phyloP scores from a whole-genome alignment of 2,888 invertebrate genomes.

The Augiades crinisus region DNA sequence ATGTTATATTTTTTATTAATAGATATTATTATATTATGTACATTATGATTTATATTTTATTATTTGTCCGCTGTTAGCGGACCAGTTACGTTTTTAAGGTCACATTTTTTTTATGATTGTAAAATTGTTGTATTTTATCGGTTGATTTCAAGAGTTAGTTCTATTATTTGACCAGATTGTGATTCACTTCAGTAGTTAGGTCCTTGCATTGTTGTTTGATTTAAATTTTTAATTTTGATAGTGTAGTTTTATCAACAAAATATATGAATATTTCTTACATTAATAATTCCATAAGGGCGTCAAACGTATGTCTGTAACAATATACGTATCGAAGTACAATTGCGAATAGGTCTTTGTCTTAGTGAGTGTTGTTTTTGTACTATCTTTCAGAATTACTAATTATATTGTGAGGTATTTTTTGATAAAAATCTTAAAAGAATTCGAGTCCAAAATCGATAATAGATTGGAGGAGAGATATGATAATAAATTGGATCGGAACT shows the following conservation, averaged over 20 bases:
- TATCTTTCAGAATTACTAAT: conserved; percentile 51
- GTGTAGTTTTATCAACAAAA: conserved; percentile 49
- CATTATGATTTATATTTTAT: conserved; percentile 81
- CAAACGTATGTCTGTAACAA: conserved; percentile 69
- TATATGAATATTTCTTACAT: conserved; percentile 32
- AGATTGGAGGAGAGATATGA: conserved; percentile 52
- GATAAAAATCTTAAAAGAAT: conserved; percentile 61
- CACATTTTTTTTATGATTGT: conserved; percentile 74
- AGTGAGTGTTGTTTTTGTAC: conserved; percentile 57
- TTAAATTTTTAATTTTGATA: conserved; percentile 53
- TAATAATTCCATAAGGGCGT: conserved; percentile 60
- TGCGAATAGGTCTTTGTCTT: conserved; percentile 64
- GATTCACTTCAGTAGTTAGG: conserved; percentile 61
- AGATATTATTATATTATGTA: conserved; percentile 80
- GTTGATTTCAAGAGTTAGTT: conserved; percentile 65
- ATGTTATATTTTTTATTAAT: conserved; percentile 76
- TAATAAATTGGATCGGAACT: conserved; percentile 48
- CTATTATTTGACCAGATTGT: conserved; percentile 59
- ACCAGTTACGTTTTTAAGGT: conserved; percentile 72
- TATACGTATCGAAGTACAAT: conserved; percentile 81
- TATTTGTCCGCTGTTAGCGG: conserved; percentile 71
- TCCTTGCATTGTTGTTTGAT: conserved; percentile 60
- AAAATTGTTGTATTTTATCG: conserved; percentile 76
- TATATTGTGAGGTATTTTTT: conserved; percentile 64
- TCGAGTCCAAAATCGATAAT: conserved; percentile 54